These are phyloP conservation scores for Microplitis demolitor DNA, from an alignment of 1,140 invertebrate species.

Conservation along the genomic window DNA sequence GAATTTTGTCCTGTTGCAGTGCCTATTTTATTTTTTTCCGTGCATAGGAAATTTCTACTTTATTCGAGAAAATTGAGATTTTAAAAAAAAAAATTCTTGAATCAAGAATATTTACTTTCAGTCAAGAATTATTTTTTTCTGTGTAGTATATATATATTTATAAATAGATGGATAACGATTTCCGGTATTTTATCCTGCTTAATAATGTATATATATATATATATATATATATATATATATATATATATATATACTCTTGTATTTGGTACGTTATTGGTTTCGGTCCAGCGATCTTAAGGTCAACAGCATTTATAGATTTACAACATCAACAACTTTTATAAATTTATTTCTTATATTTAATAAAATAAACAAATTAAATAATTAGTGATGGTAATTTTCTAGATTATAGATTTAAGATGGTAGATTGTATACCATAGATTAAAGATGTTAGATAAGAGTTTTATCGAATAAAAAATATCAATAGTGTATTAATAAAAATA, in stretches of 20 bases:
- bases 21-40: no score
- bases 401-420: neutral
- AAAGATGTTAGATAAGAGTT: no score
- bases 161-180: neutral
- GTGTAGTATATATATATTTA: no score
- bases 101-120: no score
- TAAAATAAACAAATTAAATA: neutral
- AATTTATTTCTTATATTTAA: no score
- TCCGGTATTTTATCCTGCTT: neutral
- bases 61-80: no score
- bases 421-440: neutral
- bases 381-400: conserved; percentile 7
- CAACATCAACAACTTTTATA: conserved; percentile 15
- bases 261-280: conserved; percentile 38
- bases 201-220: neutral
- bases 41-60: no score
- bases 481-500: no score
- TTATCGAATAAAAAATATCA: no score
- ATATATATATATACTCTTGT: neutral
- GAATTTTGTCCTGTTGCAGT: no score
- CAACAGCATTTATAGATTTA: conserved; percentile 56
- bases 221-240: neutral
- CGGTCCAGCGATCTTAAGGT: conserved; percentile 54
- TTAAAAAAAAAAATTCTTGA: no score
- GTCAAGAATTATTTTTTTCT: no score